These are phyloP conservation scores for Pharmacophagus antenor DNA, from an alignment of 2,888 invertebrate genomes.

Conservation along the genomic window DNA sequence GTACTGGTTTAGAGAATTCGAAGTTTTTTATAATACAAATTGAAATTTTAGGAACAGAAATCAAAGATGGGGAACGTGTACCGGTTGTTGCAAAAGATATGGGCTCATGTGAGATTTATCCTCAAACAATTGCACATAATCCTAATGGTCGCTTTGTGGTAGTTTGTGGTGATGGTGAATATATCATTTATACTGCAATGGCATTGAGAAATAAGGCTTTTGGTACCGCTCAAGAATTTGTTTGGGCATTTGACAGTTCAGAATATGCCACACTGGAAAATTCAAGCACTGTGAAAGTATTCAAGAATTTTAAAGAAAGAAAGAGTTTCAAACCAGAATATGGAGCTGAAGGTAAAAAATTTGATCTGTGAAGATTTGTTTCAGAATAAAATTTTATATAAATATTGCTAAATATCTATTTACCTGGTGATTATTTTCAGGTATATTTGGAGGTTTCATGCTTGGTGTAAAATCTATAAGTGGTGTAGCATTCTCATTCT, in stretches of 20 bases:
- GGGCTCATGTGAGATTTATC: constrained; percentile 99
- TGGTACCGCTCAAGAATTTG: constrained; percentile 98
- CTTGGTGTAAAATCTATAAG: constrained; percentile 95
- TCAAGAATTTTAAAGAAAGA: constrained; percentile 98
- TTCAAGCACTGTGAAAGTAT: constrained; percentile 93
- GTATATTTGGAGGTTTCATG: constrained; percentile 94
- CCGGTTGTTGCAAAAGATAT: constrained; percentile 98
- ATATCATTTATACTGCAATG: constrained; percentile 99
- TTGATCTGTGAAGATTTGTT: background rate
- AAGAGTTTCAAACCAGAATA: constrained; percentile 98
- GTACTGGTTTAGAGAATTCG: too few species aligned
- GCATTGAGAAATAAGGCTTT: constrained; percentile 99
- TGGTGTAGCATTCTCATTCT: constrained; percentile 97
- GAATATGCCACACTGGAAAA: constrained; percentile 95
- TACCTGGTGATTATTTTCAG: constrained; percentile 56
- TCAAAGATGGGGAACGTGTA: constrained; percentile 95
- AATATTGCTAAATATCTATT: background rate
- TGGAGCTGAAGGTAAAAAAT: constrained; percentile 90
- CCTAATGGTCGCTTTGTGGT: constrained; percentile 96
- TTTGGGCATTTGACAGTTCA: constrained; percentile 98
- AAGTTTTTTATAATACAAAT: background rate
- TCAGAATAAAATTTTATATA: background rate
- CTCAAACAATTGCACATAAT: constrained; percentile 98
- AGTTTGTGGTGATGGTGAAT: constrained; percentile 99
- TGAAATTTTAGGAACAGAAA: constrained; percentile 76